phyloP scores from a whole-genome alignment of 2,113 vertebrate species.

The Manacus vitellinus region DNA sequence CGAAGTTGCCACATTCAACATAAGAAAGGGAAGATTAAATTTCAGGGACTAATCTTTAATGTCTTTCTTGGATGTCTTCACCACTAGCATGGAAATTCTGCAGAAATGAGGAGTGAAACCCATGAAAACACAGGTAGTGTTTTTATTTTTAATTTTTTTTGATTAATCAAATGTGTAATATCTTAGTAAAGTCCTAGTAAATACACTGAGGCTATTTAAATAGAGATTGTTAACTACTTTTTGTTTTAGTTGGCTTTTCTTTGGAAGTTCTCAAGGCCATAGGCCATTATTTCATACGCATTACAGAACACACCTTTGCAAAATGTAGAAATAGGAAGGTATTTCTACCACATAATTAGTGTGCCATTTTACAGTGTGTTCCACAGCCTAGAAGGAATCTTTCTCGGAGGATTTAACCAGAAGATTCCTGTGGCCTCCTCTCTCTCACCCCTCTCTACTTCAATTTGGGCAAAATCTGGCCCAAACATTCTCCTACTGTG shows the following conservation, averaged over 20 bases:
- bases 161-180: background rate
- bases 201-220: background rate
- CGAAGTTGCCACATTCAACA: background rate
- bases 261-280: fast-evolving
- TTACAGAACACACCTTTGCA: background rate
- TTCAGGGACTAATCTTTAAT: background rate
- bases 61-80: background rate
- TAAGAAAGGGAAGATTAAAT: background rate
- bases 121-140: background rate
- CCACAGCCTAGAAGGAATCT: background rate
- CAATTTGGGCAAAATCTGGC: background rate
- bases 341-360: background rate
- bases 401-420: background rate
- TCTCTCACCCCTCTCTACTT: background rate
- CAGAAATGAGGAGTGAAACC: background rate
- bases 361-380: background rate
- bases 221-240: background rate
- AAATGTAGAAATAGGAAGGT: background rate
- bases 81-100: background rate
- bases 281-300: background rate
- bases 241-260: background rate
- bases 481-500: background rate
- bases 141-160: background rate
- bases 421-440: background rate
- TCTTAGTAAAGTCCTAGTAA: background rate